Conservation (phyloP, 2,797 vertebrate genomes). For the Dallia pectoralis region DNA sequence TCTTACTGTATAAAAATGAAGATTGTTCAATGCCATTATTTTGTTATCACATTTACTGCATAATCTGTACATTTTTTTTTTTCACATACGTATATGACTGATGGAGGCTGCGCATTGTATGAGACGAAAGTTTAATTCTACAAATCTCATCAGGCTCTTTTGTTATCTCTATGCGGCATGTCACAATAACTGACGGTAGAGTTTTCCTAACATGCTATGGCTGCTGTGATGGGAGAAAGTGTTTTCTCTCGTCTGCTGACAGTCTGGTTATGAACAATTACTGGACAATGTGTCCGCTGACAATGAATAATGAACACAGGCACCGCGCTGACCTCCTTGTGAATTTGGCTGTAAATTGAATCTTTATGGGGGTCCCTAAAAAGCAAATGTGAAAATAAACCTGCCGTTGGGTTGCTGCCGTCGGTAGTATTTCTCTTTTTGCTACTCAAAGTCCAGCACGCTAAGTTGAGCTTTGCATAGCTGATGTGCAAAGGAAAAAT, state of each 20-base stretch:
- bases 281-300: constrained; percentile 10
- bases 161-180: background rate
- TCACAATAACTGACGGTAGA: background rate
- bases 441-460: constrained; percentile 12
- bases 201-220: background rate
- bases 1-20: background rate
- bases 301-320: constrained; percentile 37
- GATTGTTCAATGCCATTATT: background rate
- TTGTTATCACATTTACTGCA: background rate
- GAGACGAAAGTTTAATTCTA: background rate
- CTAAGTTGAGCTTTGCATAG: constrained; percentile 9
- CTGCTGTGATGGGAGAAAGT: constrained; percentile 6
- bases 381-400: constrained; percentile 15
- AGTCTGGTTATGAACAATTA: constrained; percentile 30
- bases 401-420: background rate
- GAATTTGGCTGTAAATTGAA: constrained; percentile 42
- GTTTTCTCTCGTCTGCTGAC: constrained; percentile 11
- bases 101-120: background rate
- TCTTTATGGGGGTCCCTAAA: constrained; percentile 27
- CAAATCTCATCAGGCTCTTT: background rate
- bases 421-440: constrained; percentile 13
- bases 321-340: constrained; percentile 35
- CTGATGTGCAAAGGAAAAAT: background rate
- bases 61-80: background rate
- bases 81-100: background rate